Conservation (phyloP, 2,113 vertebrate species). For the Otolemur garnettii region DNA sequence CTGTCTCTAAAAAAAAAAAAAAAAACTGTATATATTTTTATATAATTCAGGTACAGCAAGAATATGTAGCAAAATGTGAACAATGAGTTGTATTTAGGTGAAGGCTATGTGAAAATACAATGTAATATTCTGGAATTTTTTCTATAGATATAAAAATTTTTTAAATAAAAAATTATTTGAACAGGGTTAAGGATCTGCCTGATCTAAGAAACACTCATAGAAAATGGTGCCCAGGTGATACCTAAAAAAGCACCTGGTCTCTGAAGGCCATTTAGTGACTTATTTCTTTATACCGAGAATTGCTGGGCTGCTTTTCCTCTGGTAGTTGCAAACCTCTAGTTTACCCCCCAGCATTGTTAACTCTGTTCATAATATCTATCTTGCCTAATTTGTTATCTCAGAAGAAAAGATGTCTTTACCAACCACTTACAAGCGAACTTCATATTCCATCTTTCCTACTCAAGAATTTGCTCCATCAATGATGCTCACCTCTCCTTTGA, state of each 20-base stretch:
- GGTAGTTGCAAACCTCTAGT: neutral
- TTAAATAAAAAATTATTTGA: constrained; percentile 35
- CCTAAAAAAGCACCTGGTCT: neutral
- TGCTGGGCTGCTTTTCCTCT: neutral
- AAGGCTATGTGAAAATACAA: neutral
- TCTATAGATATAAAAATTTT: neutral
- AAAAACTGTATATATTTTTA: neutral
- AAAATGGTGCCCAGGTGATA: neutral
- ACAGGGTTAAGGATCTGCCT: neutral
- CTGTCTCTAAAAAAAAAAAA: too few species aligned
- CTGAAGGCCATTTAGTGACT: neutral
- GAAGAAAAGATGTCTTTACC: neutral
- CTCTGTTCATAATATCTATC: neutral
- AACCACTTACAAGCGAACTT: neutral
- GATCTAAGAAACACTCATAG: neutral
- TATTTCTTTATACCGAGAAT: neutral
- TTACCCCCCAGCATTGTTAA: neutral
- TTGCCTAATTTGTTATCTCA: neutral
- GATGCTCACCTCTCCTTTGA: neutral
- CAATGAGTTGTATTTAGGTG: neutral
- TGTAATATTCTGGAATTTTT: neutral
- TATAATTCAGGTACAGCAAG: neutral
- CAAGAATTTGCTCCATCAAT: neutral
- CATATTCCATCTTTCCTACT: neutral
- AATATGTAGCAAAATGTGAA: neutral